phyloP scores from a whole-genome alignment of 2,113 vertebrate species.

The Chionis minor region DNA sequence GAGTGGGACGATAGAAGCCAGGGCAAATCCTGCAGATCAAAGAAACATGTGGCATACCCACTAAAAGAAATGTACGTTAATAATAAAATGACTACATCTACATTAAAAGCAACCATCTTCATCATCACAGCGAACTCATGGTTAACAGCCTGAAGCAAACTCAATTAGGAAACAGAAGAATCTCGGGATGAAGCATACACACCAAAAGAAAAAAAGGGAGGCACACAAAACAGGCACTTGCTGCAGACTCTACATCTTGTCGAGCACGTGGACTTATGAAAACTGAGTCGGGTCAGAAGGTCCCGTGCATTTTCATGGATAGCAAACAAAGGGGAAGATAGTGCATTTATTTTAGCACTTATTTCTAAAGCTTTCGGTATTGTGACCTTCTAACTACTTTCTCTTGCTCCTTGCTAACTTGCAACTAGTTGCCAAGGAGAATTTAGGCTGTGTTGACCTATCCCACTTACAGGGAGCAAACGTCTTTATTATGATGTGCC shows the following conservation, averaged over 20 bases:
- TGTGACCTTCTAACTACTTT: neutral
- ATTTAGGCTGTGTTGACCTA: neutral
- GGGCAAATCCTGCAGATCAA: neutral
- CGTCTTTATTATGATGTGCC: neutral
- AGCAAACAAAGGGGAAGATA: neutral
- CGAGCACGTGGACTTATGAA: accelerated
- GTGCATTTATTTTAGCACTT: neutral
- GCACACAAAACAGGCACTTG: neutral
- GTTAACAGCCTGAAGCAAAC: conserved; percentile 6
- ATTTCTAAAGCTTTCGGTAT: neutral
- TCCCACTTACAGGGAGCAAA: neutral
- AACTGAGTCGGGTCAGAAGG: neutral
- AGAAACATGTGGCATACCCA: neutral
- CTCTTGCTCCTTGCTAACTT: neutral
- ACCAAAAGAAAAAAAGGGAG: neutral
- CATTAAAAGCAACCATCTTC: neutral
- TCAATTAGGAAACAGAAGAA: neutral
- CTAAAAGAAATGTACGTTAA: neutral
- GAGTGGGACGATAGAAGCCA: neutral
- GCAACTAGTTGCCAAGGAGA: neutral
- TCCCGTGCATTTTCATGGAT: neutral
- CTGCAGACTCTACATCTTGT: neutral
- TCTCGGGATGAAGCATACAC: neutral
- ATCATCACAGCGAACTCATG: neutral
- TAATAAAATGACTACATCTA: neutral